Base-by-base conservation (phyloP, 1,140 invertebrate genomes). In the Chionoecetes opilio region DNA sequence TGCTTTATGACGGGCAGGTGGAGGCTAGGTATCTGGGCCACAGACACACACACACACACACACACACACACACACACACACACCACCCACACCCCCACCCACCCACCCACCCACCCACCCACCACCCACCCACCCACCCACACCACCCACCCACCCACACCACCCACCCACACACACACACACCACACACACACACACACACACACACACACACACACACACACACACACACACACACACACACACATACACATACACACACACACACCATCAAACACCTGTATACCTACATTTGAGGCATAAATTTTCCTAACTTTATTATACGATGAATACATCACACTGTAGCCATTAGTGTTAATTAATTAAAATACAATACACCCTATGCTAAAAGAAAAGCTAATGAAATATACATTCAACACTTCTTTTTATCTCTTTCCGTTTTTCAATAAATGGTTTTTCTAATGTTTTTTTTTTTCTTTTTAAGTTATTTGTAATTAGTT, bases 171-270 rank as follows among this genome's bases (percentile, higher is more conserved):
- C 26, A 11, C 63, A 75, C 53, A 75, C 63, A 75, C 63, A 75
- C 63, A 75, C 63, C n/a, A n/a, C n/a, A n/a, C n/a, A n/a, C n/a
- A n/a, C n/a, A n/a, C n/a, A n/a, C n/a, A 46, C 41, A 46, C 41
- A 46, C 41, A 46, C 41, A 46, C 63, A 2, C 63, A 75, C 21
- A 11, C 26, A 75, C 63, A 1, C 26, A 75, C 9, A 6, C 53
- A 63, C 53, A 11, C 63, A 75, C 63, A 21, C 26, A 75, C 1
- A 11, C 21, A 75, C 26, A 11, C 63, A 75, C 53, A 75, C 63
- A 75, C 63, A 75, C 63, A 75, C 63, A 75, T 26, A 75, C 63
- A 75, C 63, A n/a, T 21, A 75, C 63, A 75, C 63, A 75, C n/a
- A 75, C 63, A 75, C n/a, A 26, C 63, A 75, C 63, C n/a, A n/a